Base-by-base conservation (phyloP, 1,140 invertebrate genomes). In the Drosophila ananassae region DNA sequence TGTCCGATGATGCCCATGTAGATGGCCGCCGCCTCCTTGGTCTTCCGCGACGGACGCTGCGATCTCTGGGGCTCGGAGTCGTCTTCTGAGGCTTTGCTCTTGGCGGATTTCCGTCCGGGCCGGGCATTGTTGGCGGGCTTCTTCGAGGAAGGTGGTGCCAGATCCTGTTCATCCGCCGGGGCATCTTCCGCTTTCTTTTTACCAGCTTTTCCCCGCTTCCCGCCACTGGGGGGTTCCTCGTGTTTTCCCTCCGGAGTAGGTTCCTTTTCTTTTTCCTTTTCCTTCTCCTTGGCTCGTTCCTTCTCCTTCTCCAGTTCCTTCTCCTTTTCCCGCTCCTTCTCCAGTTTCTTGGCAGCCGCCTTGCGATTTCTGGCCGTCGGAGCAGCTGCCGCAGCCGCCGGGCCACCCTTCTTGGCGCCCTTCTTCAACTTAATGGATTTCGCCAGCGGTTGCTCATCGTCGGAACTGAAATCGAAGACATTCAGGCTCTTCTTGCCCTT, bases 1-100 rank as follows among this genome's bases (percentile, higher is more conserved):
- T 95, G 94, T 7, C 95, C 95, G 24, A 96, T 92, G 71, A 96
- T 94, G 82, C 96, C 95, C 94, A 96, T 95, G 67, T 95, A 96
- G 24, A 96, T 93, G 17, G 95, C 93, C 12, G 95, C 95, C 51
- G 95, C 95, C 92, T 96, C 95, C 89, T 96, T 96, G 4, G 95
- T 96, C 90, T 95, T 96, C 39, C 96, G 92, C 1, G 94, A 93
- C 0, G 95, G 95, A 41, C 95, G 76, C 47, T 87, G 80, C 34
- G 91, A 59, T 1, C 77, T 85, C 72, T 75, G 76, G 41, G 79
- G 51, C 32, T 17, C 68, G 1, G 52, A 32, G 7, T 72, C 66
- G 0, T 64, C 64, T 41, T 54, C 37, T 8, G 30, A 57, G n/a
- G 48, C 59, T 51, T 89, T 89, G 22, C 59, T 54, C 9, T 79